Conservation (phyloP, 1,140 invertebrate species). For the Globodera rostochiensis region DNA sequence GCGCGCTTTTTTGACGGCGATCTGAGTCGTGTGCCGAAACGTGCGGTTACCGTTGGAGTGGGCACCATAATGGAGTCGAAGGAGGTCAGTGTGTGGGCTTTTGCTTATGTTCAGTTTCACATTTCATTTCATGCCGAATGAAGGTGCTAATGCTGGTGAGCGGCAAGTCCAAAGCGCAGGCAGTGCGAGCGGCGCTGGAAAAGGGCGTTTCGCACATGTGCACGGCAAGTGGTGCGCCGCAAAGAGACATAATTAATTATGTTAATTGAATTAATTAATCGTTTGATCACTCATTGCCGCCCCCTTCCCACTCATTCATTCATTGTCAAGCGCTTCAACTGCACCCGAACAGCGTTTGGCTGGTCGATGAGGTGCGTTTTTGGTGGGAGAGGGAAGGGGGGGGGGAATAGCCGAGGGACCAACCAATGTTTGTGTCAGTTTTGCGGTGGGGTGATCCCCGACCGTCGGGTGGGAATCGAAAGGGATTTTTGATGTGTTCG, state of each 20-base stretch:
- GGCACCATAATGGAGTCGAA: slow-evolving; percentile 97
- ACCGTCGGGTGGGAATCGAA: too few species aligned
- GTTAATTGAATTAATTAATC: too few species aligned
- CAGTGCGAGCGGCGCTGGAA: slow-evolving; percentile 93
- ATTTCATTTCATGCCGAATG: slow-evolving; percentile 31
- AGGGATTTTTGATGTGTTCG: too few species aligned
- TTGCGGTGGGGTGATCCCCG: too few species aligned
- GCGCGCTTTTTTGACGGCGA: slow-evolving; percentile 95
- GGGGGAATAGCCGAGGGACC: too few species aligned
- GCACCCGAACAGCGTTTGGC: slow-evolving; percentile 84
- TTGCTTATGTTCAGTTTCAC: neutral
- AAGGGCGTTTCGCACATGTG: slow-evolving; percentile 99
- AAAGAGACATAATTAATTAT: too few species aligned
- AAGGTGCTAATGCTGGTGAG: slow-evolving; percentile 96
- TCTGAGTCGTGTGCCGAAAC: slow-evolving; percentile 83
- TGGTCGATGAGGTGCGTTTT: slow-evolving; percentile 80
- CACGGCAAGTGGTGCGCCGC: slow-evolving; percentile 71
- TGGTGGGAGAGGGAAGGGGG: too few species aligned
- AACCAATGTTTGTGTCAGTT: too few species aligned
- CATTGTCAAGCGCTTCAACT: slow-evolving; percentile 87
- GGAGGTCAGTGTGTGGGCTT: slow-evolving; percentile 73
- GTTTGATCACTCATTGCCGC: too few species aligned
- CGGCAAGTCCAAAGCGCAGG: slow-evolving; percentile 93
- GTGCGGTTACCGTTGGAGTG: slow-evolving; percentile 92
- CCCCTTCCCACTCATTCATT: neutral